Evolutionary conservation across 2,888 invertebrate species (phyloP).

Genomic region (Scelioninae gen. 1): DNA sequence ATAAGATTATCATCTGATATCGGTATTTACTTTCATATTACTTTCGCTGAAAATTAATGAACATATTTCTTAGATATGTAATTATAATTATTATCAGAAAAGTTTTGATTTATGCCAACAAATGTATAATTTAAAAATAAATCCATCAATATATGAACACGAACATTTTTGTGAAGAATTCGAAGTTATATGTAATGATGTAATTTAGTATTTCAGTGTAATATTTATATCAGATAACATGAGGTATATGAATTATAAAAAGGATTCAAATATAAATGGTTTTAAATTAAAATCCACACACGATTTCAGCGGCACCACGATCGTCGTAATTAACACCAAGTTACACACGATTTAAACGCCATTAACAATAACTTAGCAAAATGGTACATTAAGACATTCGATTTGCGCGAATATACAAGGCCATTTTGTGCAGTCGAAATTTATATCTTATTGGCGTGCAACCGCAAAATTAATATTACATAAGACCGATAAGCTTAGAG

Average conservation of each 20-base stretch:
- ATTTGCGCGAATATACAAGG: slow-evolving; percentile 43
- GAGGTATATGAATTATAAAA: neutral
- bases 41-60: neutral
- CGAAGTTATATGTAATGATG: neutral
- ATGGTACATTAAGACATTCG: slow-evolving; percentile 47
- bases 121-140: no score
- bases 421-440: slow-evolving; percentile 39
- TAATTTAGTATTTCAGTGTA: neutral
- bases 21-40: neutral
- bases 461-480: slow-evolving; percentile 59
- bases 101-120: no score
- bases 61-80: no score
- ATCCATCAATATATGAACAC: neutral
- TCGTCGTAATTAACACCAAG: slow-evolving; percentile 24
- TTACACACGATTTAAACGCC: slow-evolving; percentile 32
- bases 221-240: no score
- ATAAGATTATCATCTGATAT: neutral
- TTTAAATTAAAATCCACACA: neutral
- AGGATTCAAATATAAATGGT: neutral
- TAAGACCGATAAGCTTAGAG: slow-evolving; percentile 51
- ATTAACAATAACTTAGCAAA: slow-evolving; percentile 54
- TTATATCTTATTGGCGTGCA: slow-evolving; percentile 63
- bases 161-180: neutral
- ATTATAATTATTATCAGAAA: no score
- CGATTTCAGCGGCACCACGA: neutral